Evolutionary conservation across 2,797 vertebrate genomes (phyloP).

Genomic region (Selene dorsalis): DNA sequence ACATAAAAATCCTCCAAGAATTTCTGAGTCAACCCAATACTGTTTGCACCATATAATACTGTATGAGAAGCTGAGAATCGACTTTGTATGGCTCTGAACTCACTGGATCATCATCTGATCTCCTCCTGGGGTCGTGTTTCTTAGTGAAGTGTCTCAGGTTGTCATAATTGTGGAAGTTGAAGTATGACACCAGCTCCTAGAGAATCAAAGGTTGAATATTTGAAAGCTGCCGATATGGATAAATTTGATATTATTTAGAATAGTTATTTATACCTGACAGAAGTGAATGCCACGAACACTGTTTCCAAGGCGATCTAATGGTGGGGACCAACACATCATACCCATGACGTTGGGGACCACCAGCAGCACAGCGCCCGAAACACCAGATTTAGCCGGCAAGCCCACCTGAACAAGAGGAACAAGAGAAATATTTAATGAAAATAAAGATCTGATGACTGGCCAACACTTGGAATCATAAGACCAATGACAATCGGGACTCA

Average conservation of each 20-base stretch:
- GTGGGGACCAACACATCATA: conserved; percentile 92
- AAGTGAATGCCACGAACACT: conserved; percentile 92
- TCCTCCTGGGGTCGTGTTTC: conserved; percentile 90
- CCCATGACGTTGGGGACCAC: conserved; percentile 95
- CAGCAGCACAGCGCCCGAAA: conserved; percentile 91
- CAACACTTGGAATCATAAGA: not conserved
- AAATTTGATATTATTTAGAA: not conserved
- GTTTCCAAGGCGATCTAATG: conserved; percentile 90
- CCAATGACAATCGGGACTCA: conserved; percentile 62
- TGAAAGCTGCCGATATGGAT: not conserved
- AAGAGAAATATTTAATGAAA: conserved; percentile 1
- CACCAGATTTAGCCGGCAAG: conserved; percentile 92
- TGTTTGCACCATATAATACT: too few species aligned
- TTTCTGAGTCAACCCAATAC: not conserved
- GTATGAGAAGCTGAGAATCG: not conserved
- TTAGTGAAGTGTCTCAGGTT: conserved; percentile 91
- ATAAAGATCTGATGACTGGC: not conserved
- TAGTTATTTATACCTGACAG: conserved; percentile 84
- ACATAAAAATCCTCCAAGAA: not conserved
- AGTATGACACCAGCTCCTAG: conserved; percentile 91
- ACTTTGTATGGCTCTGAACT: conserved; percentile 48
- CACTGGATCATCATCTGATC: conserved; percentile 86
- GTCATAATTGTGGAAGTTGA: conserved; percentile 96
- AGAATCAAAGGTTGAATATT: conserved; percentile 10
- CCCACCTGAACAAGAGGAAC: conserved; percentile 84